Conservation (phyloP, 2,113 vertebrate species). For the Sebastes schlegelii region DNA sequence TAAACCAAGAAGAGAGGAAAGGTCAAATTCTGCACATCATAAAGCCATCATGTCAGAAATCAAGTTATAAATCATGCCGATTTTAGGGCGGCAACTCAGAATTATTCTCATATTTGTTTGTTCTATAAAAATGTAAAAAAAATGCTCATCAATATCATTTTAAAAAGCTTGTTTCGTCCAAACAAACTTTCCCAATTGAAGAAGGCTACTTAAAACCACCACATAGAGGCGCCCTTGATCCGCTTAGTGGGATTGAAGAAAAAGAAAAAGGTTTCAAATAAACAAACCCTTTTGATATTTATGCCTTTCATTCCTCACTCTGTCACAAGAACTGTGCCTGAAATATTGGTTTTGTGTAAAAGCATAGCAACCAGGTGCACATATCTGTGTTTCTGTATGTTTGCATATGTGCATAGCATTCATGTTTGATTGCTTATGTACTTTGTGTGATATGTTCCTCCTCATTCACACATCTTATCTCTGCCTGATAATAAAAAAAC, state of each 20-base stretch:
- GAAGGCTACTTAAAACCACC: not conserved
- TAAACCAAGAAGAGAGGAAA: not conserved
- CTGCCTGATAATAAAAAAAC: not conserved
- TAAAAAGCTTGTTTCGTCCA: not conserved
- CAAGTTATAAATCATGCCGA: not conserved
- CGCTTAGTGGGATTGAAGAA: not conserved
- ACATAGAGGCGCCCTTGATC: constrained; percentile 42
- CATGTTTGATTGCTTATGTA: not conserved
- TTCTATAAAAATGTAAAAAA: too few relatives aligned
- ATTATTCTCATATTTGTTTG: not conserved
- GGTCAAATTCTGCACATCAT: not conserved
- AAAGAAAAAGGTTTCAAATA: not conserved
- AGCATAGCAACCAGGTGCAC: not conserved
- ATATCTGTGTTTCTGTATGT: constrained; percentile 5
- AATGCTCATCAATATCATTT: too few relatives aligned
- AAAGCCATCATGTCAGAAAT: not conserved
- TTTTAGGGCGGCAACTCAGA: not conserved
- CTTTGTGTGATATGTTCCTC: not conserved
- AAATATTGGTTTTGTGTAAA: constrained; percentile 6
- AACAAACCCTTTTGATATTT: not conserved
- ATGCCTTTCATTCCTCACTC: not conserved
- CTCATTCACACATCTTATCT: constrained; percentile 3
- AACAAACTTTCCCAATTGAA: not conserved
- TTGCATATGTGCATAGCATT: not conserved
- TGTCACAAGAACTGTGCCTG: not conserved